Percentiles rank a stretch among this genome's conserved stretches.
Evolutionary conservation across 2,888 invertebrate species (phyloP).

Genomic region (Rhabditoides inermis): DNA sequence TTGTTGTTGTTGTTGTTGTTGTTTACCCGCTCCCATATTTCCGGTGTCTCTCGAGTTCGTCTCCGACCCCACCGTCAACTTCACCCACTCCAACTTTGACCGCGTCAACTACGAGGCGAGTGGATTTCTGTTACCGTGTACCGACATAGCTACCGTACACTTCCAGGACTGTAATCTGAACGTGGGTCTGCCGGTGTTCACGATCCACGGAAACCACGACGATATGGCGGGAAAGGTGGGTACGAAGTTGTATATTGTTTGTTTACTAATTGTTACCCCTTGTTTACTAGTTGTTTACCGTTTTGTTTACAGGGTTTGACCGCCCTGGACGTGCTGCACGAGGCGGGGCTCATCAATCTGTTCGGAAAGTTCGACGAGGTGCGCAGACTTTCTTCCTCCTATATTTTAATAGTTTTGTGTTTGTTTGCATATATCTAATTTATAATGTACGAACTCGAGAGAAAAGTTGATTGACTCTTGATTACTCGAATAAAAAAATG

Average conservation of each 20-base stretch:
- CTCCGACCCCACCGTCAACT: constrained; percentile 75
- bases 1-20: not conserved
- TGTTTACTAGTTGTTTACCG: too few species aligned
- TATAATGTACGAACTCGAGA: not conserved
- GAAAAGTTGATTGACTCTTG: too few species aligned
- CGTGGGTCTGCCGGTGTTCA: constrained; percentile 79
- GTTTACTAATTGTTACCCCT: too few species aligned
- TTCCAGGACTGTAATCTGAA: constrained; percentile 77
- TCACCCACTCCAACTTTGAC: constrained; percentile 63
- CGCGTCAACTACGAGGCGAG: constrained; percentile 71
- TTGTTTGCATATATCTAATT: not conserved
- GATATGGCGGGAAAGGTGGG: constrained; percentile 63
- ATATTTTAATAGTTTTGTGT: not conserved
- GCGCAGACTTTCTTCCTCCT: constrained; percentile 40
- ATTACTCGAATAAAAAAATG: not conserved
- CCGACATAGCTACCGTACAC: not conserved
- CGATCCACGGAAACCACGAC: constrained; percentile 97
- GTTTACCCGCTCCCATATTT: not conserved
- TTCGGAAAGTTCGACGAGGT: constrained; percentile 79
- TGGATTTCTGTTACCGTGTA: not conserved
- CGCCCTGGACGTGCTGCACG: constrained; percentile 71
- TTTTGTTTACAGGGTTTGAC: constrained; percentile 58
- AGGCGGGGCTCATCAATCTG: constrained; percentile 79
- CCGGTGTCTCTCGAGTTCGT: constrained; percentile 66
- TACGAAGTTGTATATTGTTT: not conserved